Evolutionary conservation across 2,888 invertebrate species (phyloP), one percentile per base, ranked within the genome.

Genomic region (Agonopterix alstromeriana): DNA sequence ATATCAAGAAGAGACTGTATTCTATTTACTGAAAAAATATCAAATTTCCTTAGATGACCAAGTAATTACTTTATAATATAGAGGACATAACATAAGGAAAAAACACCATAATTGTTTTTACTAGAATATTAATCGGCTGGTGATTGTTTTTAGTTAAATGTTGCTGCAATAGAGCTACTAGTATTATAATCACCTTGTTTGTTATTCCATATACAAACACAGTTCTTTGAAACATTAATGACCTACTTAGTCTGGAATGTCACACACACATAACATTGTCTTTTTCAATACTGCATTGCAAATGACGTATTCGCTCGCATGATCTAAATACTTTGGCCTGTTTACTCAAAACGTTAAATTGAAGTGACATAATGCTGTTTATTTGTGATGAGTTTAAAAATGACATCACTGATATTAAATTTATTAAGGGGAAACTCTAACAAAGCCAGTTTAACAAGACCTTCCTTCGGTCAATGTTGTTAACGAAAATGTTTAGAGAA

Each of bases 331-430:
- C 47, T 55, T 48, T 46, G 46, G 10, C 36, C 50, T 54, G 50
- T 54, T 53, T 53, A 50, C 46, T 48, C 40, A 17, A 48, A 38
- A 45, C 27, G 48, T 11, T 27, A 48, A 56, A 60, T 45, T 42
- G 58, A 53, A 58, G 54, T 67, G 59, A 63, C 57, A 66, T 57
- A 68, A 60, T 56, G 46, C 57, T 65, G 65, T 27, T 27, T 69
- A 70, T 69, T 70, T 69, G 65, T 61, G 60, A 61, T 47, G 54
- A 66, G 63, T 57, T 52, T 49, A 52, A 42, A 41, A 46, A 57
- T 84, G 83, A 83, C 83, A 82, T 83, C 83, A 84, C 48, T 49
- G 56, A 65, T 77, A 75, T 70, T 72, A 54, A 52, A 44, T 70
- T 72, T 27, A 27, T 27, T 27, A 27, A 54, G 51, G 42, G 36